Evolutionary conservation across 2,113 vertebrate species (phyloP).

Genomic region (Herpetotheres cachinnans): DNA sequence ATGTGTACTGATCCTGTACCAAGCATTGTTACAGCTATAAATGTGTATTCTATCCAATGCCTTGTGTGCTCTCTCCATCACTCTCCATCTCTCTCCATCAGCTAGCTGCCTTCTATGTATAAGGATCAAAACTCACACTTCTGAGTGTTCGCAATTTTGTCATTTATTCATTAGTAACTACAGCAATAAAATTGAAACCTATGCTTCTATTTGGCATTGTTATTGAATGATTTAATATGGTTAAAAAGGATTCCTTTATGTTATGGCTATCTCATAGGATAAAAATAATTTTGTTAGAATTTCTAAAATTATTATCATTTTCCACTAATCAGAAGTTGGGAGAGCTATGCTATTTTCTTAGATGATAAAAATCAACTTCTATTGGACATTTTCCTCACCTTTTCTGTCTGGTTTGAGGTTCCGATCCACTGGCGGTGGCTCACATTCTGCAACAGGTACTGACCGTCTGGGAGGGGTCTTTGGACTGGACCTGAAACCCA

Average conservation of each 20-base stretch:
- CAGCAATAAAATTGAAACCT: not conserved
- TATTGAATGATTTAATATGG: not conserved
- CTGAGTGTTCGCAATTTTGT: not conserved
- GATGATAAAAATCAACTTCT: not conserved
- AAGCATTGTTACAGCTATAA: not conserved
- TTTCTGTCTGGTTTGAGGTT: constrained; percentile 98
- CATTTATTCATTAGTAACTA: not conserved
- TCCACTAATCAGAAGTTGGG: not conserved
- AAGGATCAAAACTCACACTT: not conserved
- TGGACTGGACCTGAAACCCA: constrained; percentile 96
- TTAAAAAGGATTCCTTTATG: not conserved
- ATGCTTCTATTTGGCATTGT: not conserved
- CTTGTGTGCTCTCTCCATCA: not conserved
- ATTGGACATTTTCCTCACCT: constrained; percentile 80
- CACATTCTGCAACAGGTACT: constrained; percentile 86
- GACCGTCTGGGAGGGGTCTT: constrained; percentile 94
- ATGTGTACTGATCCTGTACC: not conserved
- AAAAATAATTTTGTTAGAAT: not conserved
- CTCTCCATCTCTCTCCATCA: too few species aligned
- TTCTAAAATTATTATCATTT: not conserved
- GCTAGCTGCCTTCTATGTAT: not conserved
- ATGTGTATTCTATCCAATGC: not conserved
- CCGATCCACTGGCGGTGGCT: constrained; percentile 94
- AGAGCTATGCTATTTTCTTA: not conserved
- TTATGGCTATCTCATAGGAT: not conserved